Evolutionary conservation across 2,888 invertebrate genomes (phyloP).

Genomic region (Leucania comma): DNA sequence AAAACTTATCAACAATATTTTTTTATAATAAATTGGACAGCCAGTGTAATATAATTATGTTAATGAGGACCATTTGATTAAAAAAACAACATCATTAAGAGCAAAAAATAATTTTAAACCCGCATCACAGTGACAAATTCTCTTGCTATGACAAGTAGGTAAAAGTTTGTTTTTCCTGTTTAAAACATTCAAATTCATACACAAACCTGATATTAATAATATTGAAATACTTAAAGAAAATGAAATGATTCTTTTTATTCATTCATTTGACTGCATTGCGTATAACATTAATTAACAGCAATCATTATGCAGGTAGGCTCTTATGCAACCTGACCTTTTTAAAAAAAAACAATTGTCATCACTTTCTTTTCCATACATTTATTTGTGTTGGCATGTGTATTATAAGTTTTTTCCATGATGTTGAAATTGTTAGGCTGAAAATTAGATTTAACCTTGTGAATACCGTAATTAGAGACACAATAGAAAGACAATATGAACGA

Average conservation of each 20-base stretch:
- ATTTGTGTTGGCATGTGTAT: background rate
- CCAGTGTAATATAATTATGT: background rate
- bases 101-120: background rate
- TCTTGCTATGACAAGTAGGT: background rate
- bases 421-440: background rate
- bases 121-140: background rate
- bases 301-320: slow-evolving; percentile 1
- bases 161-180: background rate
- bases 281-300: slow-evolving; percentile 1
- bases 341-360: slow-evolving; percentile 8
- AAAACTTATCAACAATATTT: background rate
- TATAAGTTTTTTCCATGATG: background rate
- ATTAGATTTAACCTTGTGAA: too few relatives aligned
- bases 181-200: background rate
- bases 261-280: background rate
- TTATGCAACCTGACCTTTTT: slow-evolving; percentile 30
- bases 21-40: background rate
- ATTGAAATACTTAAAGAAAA: background rate
- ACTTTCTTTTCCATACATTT: slow-evolving; percentile 14
- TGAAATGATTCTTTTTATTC: background rate
- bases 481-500: too few relatives aligned
- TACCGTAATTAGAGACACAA: too few relatives aligned
- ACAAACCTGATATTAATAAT: background rate
- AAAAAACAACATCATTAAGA: background rate
- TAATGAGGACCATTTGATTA: background rate